Conservation (phyloP, 2,888 invertebrate genomes). For the Taenaris catops region DNA sequence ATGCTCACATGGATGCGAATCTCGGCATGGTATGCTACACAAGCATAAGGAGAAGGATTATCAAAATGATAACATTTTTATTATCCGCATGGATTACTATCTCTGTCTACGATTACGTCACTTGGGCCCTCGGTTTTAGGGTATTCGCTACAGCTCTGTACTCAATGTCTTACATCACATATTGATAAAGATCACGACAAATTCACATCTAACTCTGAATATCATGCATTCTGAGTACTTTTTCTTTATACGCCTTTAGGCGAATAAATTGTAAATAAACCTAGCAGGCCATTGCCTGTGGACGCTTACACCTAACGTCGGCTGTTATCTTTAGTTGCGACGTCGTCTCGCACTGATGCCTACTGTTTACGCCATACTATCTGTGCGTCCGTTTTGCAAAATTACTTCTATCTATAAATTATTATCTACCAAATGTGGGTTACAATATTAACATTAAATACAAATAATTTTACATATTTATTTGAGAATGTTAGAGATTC, state of each 20-base stretch:
- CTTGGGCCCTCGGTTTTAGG: constrained; percentile 43
- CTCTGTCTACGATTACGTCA: constrained; percentile 38
- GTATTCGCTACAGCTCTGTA: constrained; percentile 34
- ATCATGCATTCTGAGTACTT: too few species aligned
- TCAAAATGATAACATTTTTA: constrained; percentile 34
- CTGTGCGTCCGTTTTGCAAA: constrained; percentile 52
- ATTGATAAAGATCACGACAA: too few species aligned
- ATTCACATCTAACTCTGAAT: too few species aligned
- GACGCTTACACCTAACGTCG: constrained; percentile 27
- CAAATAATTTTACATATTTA: too few species aligned
- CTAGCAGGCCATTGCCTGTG: too few species aligned
- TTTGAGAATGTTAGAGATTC: too few species aligned
- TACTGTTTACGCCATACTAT: constrained; percentile 53
- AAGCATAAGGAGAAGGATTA: constrained; percentile 33
- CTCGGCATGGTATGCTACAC: constrained; percentile 35
- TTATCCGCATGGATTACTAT: constrained; percentile 37
- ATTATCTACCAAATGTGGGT: constrained; percentile 4
- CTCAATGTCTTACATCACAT: constrained; percentile 43
- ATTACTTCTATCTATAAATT: constrained; percentile 24
- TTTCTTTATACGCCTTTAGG: too few species aligned
- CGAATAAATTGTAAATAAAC: constrained; percentile 3
- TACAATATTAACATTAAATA: background rate
- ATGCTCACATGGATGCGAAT: constrained; percentile 42
- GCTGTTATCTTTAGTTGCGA: constrained; percentile 50
- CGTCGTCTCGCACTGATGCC: constrained; percentile 51